phyloP scores from a whole-genome alignment of 1,140 invertebrate species.

The Amphibalanus amphitrite region DNA sequence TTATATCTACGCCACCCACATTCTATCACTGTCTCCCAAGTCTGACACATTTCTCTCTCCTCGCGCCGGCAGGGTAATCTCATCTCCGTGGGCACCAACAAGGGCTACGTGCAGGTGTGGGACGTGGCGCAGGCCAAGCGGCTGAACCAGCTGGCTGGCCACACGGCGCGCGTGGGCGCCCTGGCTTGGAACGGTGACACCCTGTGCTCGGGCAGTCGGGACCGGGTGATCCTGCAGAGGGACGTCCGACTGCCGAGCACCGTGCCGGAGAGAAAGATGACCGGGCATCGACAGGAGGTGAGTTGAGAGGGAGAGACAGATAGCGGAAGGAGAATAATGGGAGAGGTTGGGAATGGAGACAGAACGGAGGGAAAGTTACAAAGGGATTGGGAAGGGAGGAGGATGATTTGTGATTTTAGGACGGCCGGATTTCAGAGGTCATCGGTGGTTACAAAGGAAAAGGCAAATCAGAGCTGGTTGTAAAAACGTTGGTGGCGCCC shows the following conservation, averaged over 20 bases:
- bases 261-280: constrained; percentile 55
- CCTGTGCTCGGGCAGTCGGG: constrained; percentile 86
- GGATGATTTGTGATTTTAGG: too few relatives aligned
- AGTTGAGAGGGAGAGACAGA: neutral
- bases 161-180: constrained; percentile 81
- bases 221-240: constrained; percentile 81
- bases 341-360: too few relatives aligned
- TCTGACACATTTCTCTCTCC: too few relatives aligned
- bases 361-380: too few relatives aligned
- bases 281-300: constrained; percentile 91
- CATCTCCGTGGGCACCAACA: constrained; percentile 93
- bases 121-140: constrained; percentile 88
- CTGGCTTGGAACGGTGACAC: constrained; percentile 97
- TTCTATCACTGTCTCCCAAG: too few relatives aligned
- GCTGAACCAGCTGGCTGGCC: constrained; percentile 76
- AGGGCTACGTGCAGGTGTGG: constrained; percentile 94
- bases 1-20: too few relatives aligned
- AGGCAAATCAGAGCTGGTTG: too few relatives aligned
- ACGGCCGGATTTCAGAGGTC: too few relatives aligned
- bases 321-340: too few relatives aligned
- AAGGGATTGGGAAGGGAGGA: too few relatives aligned
- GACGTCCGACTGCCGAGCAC: constrained; percentile 76
- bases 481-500: too few relatives aligned
- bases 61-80: constrained; percentile 53
- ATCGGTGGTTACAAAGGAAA: too few relatives aligned